Evolutionary conservation across 2,888 invertebrate genomes (phyloP).

Genomic region (Chrysodeixis includens): DNA sequence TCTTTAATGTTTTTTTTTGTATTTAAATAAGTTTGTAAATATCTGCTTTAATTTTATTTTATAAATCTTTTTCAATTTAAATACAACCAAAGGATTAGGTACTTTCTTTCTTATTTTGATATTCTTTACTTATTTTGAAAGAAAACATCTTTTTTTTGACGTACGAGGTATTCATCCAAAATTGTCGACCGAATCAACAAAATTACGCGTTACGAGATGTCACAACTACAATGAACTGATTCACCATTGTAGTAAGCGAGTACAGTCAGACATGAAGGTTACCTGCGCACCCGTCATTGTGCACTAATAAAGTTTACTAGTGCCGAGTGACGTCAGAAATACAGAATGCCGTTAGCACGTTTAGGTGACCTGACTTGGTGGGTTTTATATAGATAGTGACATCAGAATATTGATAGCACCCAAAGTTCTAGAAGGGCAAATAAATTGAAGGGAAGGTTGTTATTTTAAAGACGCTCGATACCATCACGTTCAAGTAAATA

Average conservation of each 20-base stretch:
- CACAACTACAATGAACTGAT: conserved; percentile 47
- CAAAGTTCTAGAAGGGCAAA: conserved; percentile 25
- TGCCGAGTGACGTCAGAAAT: conserved; percentile 37
- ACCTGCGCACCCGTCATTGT: conserved; percentile 37
- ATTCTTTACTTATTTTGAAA: too few relatives aligned
- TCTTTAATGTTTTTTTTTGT: too few relatives aligned
- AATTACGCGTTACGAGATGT: conserved; percentile 23
- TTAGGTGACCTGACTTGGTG: conserved; percentile 24
- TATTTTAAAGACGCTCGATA: neutral
- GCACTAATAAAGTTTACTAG: conserved; percentile 32
- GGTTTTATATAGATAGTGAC: conserved; percentile 41
- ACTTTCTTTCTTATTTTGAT: too few relatives aligned
- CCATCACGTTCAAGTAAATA: too few relatives aligned
- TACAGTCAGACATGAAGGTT: conserved; percentile 43
- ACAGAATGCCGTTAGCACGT: conserved; percentile 29
- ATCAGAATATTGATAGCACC: conserved; percentile 32
- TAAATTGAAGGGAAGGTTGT: neutral
- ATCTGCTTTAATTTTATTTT: too few relatives aligned
- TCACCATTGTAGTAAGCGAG: conserved; percentile 48
- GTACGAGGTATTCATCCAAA: too few relatives aligned
- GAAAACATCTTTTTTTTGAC: too few relatives aligned
- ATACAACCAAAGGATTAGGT: too few relatives aligned
- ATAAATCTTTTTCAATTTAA: too few relatives aligned
- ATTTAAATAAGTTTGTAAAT: too few relatives aligned
- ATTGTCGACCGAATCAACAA: neutral